Conservation (phyloP, 2,113 vertebrate genomes). For the Pantherophis guttatus region DNA sequence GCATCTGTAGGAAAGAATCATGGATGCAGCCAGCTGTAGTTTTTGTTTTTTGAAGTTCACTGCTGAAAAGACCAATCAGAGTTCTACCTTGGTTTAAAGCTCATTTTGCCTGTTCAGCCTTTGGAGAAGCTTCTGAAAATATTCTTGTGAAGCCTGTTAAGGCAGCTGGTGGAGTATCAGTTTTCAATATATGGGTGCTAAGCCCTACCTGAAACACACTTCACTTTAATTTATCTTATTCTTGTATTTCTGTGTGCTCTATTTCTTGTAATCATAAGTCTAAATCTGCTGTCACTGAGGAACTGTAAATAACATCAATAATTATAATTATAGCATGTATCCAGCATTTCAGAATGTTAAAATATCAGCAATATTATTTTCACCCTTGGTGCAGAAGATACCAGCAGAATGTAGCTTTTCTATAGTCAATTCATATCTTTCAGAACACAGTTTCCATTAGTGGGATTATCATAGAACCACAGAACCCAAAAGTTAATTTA, state of each 20-base stretch:
- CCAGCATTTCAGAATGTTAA: not conserved
- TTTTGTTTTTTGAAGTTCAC: not conserved
- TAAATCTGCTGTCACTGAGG: not conserved
- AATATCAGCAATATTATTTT: not conserved
- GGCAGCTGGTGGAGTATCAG: not conserved
- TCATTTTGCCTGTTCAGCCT: not conserved
- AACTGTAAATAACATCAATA: not conserved
- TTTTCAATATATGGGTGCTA: not conserved
- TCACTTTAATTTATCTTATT: not conserved
- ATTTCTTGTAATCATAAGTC: not conserved
- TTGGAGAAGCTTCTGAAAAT: not conserved
- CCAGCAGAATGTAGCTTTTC: not conserved
- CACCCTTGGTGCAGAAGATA: not conserved
- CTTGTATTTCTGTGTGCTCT: not conserved
- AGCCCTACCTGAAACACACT: not conserved
- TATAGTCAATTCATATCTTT: not conserved
- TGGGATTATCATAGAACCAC: not conserved
- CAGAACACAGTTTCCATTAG: not conserved
- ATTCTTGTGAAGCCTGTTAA: not conserved
- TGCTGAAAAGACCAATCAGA: not conserved
- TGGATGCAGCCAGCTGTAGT: not conserved
- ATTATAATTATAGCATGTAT: not conserved
- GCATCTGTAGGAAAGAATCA: not conserved
- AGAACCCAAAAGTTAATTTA: not conserved
- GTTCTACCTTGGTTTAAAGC: not conserved